Evolutionary conservation across 1,140 invertebrate genomes (phyloP).

Genomic region (Lepidurus arcticus): DNA sequence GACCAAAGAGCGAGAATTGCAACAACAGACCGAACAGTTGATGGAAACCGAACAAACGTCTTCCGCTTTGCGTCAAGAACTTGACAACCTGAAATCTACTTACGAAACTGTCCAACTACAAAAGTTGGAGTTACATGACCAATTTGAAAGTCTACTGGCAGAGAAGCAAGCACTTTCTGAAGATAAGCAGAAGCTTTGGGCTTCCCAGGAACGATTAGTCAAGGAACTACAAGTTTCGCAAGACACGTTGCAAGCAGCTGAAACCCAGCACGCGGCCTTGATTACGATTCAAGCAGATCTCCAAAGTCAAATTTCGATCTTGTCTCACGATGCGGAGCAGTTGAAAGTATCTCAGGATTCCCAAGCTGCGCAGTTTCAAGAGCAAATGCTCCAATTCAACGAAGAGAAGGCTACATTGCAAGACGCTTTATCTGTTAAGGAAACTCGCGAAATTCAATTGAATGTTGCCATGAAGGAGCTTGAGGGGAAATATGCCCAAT

Average conservation of each 20-base stretch:
- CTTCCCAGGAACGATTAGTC: neutral
- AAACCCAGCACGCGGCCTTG: neutral
- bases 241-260: neutral
- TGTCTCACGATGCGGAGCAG: neutral
- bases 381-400: neutral
- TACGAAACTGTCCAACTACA: neutral
- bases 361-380: neutral
- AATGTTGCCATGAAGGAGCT: neutral
- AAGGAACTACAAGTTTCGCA: neutral
- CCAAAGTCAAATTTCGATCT: neutral
- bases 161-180: neutral
- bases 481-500: neutral
- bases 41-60: neutral
- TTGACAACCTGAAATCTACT: neutral
- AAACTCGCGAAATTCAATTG: neutral
- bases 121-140: neutral
- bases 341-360: neutral
- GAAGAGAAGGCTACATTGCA: neutral
- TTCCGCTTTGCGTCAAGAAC: neutral
- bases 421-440: neutral
- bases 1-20: neutral
- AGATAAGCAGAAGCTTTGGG: neutral
- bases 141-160: neutral
- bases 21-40: neutral
- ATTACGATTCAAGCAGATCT: neutral